Percentiles rank a stretch among this genome's conserved stretches.
Evolutionary conservation across 2,888 invertebrate species (phyloP).

Genomic region (Philonicus albiceps): DNA sequence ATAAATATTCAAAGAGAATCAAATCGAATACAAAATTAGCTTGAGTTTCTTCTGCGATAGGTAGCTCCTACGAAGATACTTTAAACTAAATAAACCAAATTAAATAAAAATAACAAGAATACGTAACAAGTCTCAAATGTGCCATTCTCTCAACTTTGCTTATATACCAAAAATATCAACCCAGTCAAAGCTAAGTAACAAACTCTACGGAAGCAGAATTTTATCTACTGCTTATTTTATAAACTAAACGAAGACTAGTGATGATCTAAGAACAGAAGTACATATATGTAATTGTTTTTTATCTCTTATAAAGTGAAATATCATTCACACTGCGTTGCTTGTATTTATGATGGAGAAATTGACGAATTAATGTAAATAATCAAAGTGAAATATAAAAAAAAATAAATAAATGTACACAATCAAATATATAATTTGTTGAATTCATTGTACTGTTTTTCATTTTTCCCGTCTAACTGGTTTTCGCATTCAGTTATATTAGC

Average conservation of each 20-base stretch:
- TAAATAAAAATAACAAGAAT: neutral
- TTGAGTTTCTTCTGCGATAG: slow-evolving; percentile 8
- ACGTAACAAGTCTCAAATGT: neutral
- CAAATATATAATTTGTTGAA: slow-evolving; percentile 7
- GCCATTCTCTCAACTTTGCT: slow-evolving; percentile 11
- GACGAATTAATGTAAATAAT: neutral
- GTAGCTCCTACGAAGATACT: neutral
- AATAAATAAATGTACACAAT: neutral
- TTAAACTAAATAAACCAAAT: slow-evolving; percentile 11
- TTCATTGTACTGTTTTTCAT: neutral
- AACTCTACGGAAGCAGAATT: neutral
- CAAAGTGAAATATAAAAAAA: neutral
- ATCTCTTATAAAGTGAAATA: neutral
- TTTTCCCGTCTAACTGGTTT: neutral
- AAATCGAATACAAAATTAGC: neutral
- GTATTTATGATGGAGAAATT: neutral
- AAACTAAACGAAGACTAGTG: neutral
- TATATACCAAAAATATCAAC: slow-evolving; percentile 27
- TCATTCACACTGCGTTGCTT: neutral
- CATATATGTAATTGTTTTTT: neutral
- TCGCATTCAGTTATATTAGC: too few relatives aligned
- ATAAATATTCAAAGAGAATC: slow-evolving; percentile 51
- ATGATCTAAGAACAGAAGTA: neutral
- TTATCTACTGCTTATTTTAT: slow-evolving; percentile 7
- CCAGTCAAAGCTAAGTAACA: slow-evolving; percentile 7